Conservation (phyloP, 2,113 vertebrate genomes). For the Triplophysa siluroides region DNA sequence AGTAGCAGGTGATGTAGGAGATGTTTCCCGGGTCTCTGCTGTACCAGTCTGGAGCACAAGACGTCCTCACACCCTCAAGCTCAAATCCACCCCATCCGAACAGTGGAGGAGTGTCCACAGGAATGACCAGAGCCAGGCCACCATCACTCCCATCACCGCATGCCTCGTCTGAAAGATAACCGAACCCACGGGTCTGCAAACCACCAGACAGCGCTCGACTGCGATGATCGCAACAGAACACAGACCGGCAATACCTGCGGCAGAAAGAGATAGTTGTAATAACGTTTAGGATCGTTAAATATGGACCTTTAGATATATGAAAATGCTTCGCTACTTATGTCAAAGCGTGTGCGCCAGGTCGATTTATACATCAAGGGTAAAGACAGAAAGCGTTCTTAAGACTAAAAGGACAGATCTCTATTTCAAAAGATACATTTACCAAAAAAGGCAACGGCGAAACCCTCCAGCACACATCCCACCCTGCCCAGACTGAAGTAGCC, state of each 20-base stretch:
- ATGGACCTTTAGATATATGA: not conserved
- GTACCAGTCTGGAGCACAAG: slow-evolving; percentile 75
- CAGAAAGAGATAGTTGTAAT: too few relatives aligned
- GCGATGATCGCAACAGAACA: slow-evolving; percentile 75
- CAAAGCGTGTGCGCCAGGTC: too few relatives aligned
- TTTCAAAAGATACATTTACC: slow-evolving; percentile 62
- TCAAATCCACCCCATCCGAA: slow-evolving; percentile 79
- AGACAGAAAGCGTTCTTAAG: too few relatives aligned
- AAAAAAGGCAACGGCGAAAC: slow-evolving; percentile 75
- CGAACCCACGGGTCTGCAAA: slow-evolving; percentile 71
- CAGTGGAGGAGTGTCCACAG: slow-evolving; percentile 76
- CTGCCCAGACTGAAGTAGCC: slow-evolving; percentile 75
- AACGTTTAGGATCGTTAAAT: not conserved
- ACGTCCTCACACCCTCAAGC: slow-evolving; percentile 71
- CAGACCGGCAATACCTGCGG: slow-evolving; percentile 71
- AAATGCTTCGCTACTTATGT: not conserved
- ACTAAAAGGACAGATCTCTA: too few relatives aligned
- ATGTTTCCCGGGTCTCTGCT: slow-evolving; percentile 69
- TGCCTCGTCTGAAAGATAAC: slow-evolving; percentile 70
- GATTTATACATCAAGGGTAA: too few relatives aligned
- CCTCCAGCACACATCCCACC: slow-evolving; percentile 72
- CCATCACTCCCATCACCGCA: slow-evolving; percentile 67
- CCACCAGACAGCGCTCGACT: slow-evolving; percentile 74
- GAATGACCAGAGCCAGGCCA: slow-evolving; percentile 78
- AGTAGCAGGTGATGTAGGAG: slow-evolving; percentile 75